Conservation (phyloP, 2,113 vertebrate species). For the Anoplopoma fimbria region DNA sequence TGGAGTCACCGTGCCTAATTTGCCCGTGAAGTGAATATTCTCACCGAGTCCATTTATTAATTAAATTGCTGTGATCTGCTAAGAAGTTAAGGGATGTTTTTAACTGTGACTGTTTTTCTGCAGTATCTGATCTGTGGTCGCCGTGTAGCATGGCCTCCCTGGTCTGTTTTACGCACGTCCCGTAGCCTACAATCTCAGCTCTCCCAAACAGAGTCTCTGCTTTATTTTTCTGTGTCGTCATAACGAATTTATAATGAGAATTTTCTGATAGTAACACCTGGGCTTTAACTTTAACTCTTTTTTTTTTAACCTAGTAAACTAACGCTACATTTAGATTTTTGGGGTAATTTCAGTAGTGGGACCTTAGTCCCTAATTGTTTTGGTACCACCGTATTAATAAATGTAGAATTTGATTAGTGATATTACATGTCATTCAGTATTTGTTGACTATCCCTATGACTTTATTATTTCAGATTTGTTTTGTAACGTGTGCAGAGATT, state of each 20-base stretch:
- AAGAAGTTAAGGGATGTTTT: neutral
- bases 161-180: conserved; percentile 35
- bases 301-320: neutral
- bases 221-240: neutral
- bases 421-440: neutral
- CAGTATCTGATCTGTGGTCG: conserved; percentile 1
- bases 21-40: neutral
- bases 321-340: neutral
- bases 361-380: neutral
- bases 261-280: neutral
- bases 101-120: neutral
- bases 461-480: neutral
- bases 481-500: neutral
- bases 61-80: neutral
- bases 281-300: neutral
- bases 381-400: neutral
- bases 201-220: neutral
- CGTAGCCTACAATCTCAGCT: neutral
- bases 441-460: neutral
- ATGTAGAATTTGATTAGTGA: neutral
- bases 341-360: neutral
- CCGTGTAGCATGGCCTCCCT: conserved; percentile 57
- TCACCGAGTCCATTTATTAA: neutral
- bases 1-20: conserved; percentile 10
- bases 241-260: neutral